These are phyloP conservation scores for Hypena proboscidalis DNA, from an alignment of 2,888 invertebrate species.

Conservation along the genomic window DNA sequence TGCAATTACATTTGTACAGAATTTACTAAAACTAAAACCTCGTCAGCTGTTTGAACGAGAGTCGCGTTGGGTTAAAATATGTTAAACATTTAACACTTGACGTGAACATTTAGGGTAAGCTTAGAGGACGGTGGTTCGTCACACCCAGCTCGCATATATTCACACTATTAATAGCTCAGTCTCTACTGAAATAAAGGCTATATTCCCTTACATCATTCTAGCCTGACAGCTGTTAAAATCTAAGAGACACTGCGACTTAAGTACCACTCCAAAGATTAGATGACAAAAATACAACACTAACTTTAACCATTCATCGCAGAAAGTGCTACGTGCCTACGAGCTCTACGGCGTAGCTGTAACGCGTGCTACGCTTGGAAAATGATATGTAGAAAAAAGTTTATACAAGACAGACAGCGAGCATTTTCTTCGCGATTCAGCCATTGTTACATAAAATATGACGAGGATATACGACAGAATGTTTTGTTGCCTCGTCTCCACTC, in stretches of 20 bases:
- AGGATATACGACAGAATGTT: constrained; percentile 4
- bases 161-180: constrained; percentile 22
- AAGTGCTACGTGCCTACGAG: constrained; percentile 36
- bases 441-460: neutral
- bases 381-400: constrained; percentile 12
- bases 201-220: neutral
- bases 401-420: neutral
- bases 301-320: constrained; percentile 23
- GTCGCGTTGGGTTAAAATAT: constrained; percentile 15
- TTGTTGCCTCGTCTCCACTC: constrained; percentile 25
- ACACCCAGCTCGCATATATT: constrained; percentile 19
- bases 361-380: constrained; percentile 40
- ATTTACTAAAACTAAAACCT: neutral
- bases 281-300: constrained; percentile 25
- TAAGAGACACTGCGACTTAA: constrained; percentile 29
- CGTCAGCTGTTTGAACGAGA: constrained; percentile 1
- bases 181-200: constrained; percentile 12
- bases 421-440: constrained; percentile 4
- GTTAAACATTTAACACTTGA: constrained; percentile 24
- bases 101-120: constrained; percentile 18
- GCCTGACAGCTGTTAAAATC: constrained; percentile 22
- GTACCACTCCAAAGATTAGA: constrained; percentile 42
- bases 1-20: neutral
- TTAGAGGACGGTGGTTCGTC: constrained; percentile 15
- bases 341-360: constrained; percentile 45